Conservation (phyloP, 2,888 invertebrate species). For the Habrosyne pyritoides region DNA sequence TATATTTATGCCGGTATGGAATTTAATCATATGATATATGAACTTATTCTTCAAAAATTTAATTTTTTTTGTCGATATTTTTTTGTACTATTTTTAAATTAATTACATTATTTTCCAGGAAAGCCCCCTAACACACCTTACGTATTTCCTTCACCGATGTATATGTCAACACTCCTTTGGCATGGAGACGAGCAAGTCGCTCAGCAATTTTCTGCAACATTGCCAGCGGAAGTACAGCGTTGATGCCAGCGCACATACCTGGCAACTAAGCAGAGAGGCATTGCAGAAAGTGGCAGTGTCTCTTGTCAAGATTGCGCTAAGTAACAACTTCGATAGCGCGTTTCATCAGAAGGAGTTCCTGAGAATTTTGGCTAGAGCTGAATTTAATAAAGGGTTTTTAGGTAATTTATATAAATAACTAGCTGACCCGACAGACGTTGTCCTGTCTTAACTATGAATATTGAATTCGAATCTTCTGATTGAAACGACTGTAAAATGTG, state of each 20-base stretch:
- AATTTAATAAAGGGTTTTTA: conserved; percentile 82
- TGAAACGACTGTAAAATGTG: no score
- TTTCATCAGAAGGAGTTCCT: conserved; percentile 86
- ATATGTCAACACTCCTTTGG: conserved; percentile 75
- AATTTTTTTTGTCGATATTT: no score
- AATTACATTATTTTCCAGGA: conserved; percentile 74
- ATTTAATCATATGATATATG: background rate
- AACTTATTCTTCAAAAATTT: no score
- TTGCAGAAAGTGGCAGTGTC: conserved; percentile 83
- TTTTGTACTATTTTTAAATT: background rate
- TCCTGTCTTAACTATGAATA: no score
- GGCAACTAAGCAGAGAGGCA: conserved; percentile 76
- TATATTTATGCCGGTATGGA: conserved; percentile 87
- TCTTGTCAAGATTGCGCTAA: conserved; percentile 84
- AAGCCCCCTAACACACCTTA: conserved; percentile 84
- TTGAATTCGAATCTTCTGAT: no score
- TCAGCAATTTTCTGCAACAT: conserved; percentile 62
- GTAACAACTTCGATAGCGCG: conserved; percentile 85
- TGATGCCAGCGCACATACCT: conserved; percentile 53
- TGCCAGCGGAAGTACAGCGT: conserved; percentile 69
- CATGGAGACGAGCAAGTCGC: conserved; percentile 60
- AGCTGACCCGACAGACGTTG: no score
- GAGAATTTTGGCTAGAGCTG: conserved; percentile 80
- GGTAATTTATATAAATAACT: no score
- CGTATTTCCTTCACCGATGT: conserved; percentile 83